Evolutionary conservation across 2,113 vertebrate species (phyloP), one percentile per base, ranked within the genome.

Genomic region (Eudyptes chrysolophus): DNA sequence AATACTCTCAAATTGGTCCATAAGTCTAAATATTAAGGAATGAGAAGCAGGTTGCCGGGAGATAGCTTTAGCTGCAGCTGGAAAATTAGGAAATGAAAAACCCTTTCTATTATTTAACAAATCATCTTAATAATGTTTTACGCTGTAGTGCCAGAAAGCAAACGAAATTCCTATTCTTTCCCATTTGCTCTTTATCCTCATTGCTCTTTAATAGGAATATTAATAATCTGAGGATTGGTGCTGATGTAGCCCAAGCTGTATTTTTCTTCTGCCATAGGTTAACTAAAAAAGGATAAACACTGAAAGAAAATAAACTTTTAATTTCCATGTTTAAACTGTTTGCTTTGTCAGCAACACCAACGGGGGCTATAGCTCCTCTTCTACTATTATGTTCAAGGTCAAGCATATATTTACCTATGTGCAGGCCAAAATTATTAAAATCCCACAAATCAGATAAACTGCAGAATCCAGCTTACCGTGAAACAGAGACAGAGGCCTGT

Each of bases 21-120:
- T 99, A 98, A 98, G 98, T 99, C 99, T 99, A 98, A 98, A 98
- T 99, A 98, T 98, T 98, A 98, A 97, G 98, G 97, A 97, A 98
- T 80, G 97, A 88, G 96, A 95, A 90, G 91, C 94, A 62, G 93
- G 97, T 96, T 69, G 97, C 97, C 6, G 3, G 97, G 94, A 97
- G 98, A 98, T 90, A 93, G 96, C 75, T 98, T 96, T 62, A 91
- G 94, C 94, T 64, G 96, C 93, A 72, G 92, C 97, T 93, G 94
- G 97, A 96, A 97, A 96, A 98, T 96, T 96, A 98, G 97, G 96
- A 98, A 96, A 98, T 96, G 97, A 97, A 98, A 97, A 97, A 96
- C 98, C 97, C 95, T 95, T 98, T 98, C 97, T 97, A 98, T 98
- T 98, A 98, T 98, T 98, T 98, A 98, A 98, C 98, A 98, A 97